Evolutionary conservation across 2,888 invertebrate species (phyloP).

Genomic region (Latrodectus elegans): DNA sequence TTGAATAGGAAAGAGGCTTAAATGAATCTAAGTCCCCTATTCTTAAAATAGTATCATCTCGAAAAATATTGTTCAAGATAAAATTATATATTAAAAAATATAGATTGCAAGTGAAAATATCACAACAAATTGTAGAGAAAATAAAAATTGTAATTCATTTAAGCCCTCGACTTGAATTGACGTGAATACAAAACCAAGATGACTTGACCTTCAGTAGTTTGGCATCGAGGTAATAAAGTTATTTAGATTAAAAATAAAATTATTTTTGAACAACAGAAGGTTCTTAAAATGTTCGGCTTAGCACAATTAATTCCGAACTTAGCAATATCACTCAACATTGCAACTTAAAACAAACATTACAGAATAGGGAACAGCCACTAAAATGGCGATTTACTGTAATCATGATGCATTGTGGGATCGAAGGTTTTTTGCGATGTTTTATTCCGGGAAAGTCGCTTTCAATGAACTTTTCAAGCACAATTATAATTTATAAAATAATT

Average conservation of each 20-base stretch:
- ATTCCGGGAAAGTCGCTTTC: too few species aligned
- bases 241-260: conserved; percentile 17
- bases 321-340: conserved; percentile 47
- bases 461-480: too few species aligned
- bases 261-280: not conserved
- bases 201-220: conserved; percentile 62
- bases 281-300: not conserved
- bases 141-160: conserved; percentile 53
- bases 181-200: conserved; percentile 34
- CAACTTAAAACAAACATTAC: conserved; percentile 46
- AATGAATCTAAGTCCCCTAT: not conserved
- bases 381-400: conserved; percentile 57
- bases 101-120: conserved; percentile 1
- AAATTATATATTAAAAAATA: conserved; percentile 4
- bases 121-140: conserved; percentile 18
- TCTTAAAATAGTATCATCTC: conserved; percentile 42
- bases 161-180: conserved; percentile 56
- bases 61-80: conserved; percentile 10
- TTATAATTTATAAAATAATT: too few species aligned
- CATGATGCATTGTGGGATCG: conserved; percentile 54
- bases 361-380: conserved; percentile 53
- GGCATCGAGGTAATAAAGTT: conserved; percentile 22
- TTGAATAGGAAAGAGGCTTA: conserved; percentile 41
- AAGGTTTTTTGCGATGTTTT: not conserved
- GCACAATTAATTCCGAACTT: conserved; percentile 9